Percentiles rank a stretch among this genome's conserved stretches.
Evolutionary conservation across 2,113 vertebrate genomes (phyloP).

Genomic region (Neodontobutis hainanensis): DNA sequence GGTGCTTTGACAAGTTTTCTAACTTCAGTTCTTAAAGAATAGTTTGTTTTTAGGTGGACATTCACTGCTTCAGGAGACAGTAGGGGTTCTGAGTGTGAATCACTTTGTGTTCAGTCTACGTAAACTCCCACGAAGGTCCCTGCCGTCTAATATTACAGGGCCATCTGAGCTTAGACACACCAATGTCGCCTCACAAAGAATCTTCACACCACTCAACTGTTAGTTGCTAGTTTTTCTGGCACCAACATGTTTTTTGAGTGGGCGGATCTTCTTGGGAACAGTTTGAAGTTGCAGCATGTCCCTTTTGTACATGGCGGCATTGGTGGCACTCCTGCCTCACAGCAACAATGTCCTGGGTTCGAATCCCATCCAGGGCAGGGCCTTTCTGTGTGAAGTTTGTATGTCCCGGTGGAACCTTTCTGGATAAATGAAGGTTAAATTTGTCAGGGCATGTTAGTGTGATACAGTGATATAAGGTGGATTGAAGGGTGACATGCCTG

Average conservation of each 20-base stretch:
- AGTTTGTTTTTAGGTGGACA: conserved; percentile 20
- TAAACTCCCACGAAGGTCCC: conserved; percentile 62
- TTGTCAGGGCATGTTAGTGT: conserved; percentile 32
- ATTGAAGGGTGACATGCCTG: conserved; percentile 16
- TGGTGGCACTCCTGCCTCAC: no score
- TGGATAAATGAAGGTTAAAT: no score
- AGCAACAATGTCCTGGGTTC: no score
- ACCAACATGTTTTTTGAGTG: conserved; percentile 54
- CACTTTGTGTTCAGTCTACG: conserved; percentile 48
- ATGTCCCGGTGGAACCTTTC: no score
- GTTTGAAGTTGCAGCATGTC: conserved; percentile 57
- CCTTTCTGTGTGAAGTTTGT: no score
- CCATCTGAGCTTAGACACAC: conserved; percentile 72
- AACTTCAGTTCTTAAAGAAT: conserved; percentile 28
- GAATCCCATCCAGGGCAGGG: no score
- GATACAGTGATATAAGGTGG: conserved; percentile 28
- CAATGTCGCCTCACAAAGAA: conserved; percentile 54
- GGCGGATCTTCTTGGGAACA: conserved; percentile 59
- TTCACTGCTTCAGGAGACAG: conserved; percentile 40
- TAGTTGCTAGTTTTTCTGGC: conserved; percentile 60
- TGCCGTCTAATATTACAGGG: conserved; percentile 42
- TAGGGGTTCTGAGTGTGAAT: conserved; percentile 62
- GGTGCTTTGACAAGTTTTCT: conserved; percentile 18
- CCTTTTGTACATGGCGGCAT: conserved; percentile 19
- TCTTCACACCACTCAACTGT: conserved; percentile 63